phyloP scores from a whole-genome alignment of 1,140 invertebrate species.

The Caerostris darwini region DNA sequence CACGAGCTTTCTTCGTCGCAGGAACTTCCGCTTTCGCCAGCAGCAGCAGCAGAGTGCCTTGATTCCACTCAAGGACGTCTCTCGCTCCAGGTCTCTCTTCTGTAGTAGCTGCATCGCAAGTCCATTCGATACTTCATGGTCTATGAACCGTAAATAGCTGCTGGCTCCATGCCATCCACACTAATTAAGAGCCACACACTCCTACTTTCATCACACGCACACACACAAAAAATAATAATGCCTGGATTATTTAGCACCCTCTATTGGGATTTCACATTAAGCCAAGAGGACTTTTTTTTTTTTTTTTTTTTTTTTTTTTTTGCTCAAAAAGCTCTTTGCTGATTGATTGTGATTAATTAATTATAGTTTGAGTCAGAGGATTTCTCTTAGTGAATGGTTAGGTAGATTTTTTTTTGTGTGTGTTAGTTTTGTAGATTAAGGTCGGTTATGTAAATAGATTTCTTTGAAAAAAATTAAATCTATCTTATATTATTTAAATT shows the following conservation, averaged over 20 bases:
- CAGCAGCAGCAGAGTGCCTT: background rate
- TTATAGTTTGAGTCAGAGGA: background rate
- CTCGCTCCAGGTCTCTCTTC: background rate
- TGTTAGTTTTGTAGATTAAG: background rate
- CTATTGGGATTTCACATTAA: no score
- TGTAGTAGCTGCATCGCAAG: background rate
- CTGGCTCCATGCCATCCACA: conserved; percentile 27
- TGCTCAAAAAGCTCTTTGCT: background rate
- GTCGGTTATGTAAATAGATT: background rate
- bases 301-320: no score
- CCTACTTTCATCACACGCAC: no score
- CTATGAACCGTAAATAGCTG: conserved; percentile 66
- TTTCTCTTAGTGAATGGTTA: background rate
- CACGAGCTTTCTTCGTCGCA: conserved; percentile 29
- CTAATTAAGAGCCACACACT: conserved; percentile 51
- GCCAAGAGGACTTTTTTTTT: no score
- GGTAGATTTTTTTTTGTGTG: background rate
- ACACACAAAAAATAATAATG: no score
- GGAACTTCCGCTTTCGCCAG: conserved; percentile 48
- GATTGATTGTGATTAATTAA: conserved; percentile 17
- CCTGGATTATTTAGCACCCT: no score
- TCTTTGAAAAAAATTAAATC: background rate
- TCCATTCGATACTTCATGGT: conserved; percentile 51
- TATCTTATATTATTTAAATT: conserved; percentile 1
- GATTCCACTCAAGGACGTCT: conserved; percentile 57